Evolutionary conservation across 2,113 vertebrate genomes (phyloP), one percentile per base, ranked within the genome.

Genomic region (Uria aalge): DNA sequence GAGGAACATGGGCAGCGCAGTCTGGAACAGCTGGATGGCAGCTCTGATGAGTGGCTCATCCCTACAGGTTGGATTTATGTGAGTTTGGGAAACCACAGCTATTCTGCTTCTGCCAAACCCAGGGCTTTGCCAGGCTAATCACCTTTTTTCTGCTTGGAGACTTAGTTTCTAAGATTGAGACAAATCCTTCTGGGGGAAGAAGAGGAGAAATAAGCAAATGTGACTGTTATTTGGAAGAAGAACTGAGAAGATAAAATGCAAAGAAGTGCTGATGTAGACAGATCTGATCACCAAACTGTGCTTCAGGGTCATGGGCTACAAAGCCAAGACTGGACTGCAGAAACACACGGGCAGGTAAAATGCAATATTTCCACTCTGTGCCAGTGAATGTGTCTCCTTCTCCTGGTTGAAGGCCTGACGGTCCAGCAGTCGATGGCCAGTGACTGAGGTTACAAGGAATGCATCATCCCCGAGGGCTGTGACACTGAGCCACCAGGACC

Each of bases 401-500:
- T 74, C 19, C 32, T 30, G 27, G 9, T 24, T 21, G 16, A 50
- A 64, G 43, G 27, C 53, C 48, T 24, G 62, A 30, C 30, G 50
- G 9, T 52, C 63, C 22, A 41, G 2, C 12, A 4, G 41, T 24
- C 0, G 0, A 4, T 1, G 7, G 15, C 30, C 43, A 3, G 18
- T 24, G 43, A 2, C 53, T 9, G 68, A 30, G 32, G 15, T 34
- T 27, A 11, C 30, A 15, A 5, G 0, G 6, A n/a, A 26, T 1
- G 1, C 1, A 2, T 13, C 6, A 4, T 30, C 27, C 29, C 53
- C 0, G 2, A 14, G 1, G 19, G 45, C 41, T 41, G 15, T 50
- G 67, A 10, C 30, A 13, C 14, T 30, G 26, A 56, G 53, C 11
- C 32, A 20, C 41, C 6, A 8, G 6, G 32, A 18, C 64, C 76